Evolutionary conservation across 2,888 invertebrate genomes (phyloP).

Genomic region (Hypena proboscidalis): DNA sequence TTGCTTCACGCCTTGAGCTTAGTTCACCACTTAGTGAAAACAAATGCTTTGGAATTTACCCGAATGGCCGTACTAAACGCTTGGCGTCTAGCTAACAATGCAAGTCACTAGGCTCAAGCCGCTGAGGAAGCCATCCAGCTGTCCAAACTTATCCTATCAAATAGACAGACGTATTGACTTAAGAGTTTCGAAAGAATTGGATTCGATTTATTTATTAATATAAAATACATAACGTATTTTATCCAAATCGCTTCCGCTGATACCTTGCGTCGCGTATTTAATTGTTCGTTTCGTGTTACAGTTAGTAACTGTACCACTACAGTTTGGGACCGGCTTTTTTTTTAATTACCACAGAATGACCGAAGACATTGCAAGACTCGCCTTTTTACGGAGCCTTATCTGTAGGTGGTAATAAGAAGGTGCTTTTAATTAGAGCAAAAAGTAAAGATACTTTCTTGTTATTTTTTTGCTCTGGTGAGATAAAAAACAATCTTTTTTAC

Average conservation of each 20-base stretch:
- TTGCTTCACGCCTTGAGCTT: too few relatives aligned
- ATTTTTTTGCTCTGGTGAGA: background rate
- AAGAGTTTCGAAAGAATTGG: too few relatives aligned
- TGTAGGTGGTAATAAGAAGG: slow-evolving; percentile 3
- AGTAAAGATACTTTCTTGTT: background rate
- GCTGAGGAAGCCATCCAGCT: background rate
- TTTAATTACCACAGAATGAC: slow-evolving; percentile 64
- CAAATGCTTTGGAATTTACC: too few relatives aligned
- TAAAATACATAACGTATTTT: background rate
- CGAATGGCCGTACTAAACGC: too few relatives aligned
- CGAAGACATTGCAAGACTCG: slow-evolving; percentile 43
- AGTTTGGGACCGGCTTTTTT: slow-evolving; percentile 70
- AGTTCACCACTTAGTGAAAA: too few relatives aligned
- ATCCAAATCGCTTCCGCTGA: slow-evolving; percentile 28
- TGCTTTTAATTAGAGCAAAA: slow-evolving; percentile 6
- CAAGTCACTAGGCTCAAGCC: too few relatives aligned
- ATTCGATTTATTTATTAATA: too few relatives aligned
- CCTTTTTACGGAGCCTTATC: slow-evolving; percentile 22
- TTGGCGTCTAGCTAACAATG: too few relatives aligned
- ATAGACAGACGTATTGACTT: too few relatives aligned
- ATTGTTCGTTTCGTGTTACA: slow-evolving; percentile 71
- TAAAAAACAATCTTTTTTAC: too few relatives aligned
- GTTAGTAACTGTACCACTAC: slow-evolving; percentile 78
- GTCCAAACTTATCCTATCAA: too few relatives aligned
- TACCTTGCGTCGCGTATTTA: slow-evolving; percentile 50